Evolutionary conservation across 53 echinoderm and acorn worm genomes (phyloP).

Genomic region (Holothuria leucospilota): DNA sequence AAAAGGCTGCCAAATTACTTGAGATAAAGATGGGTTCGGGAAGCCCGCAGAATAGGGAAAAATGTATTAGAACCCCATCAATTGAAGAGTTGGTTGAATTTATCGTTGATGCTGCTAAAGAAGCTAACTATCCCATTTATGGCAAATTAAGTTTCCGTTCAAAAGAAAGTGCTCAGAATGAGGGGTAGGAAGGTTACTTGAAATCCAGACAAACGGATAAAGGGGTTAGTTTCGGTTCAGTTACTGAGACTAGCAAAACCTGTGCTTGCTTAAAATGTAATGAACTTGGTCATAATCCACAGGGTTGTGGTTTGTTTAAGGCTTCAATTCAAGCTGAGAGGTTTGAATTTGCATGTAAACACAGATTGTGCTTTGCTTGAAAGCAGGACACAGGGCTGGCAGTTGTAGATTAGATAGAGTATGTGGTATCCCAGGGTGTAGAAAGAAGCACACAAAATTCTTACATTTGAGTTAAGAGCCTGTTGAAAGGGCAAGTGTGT

Average conservation of each 20-base stretch:
- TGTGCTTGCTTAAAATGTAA: conserved; percentile 48
- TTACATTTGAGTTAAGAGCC: conserved; percentile 43
- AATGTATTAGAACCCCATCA: background rate
- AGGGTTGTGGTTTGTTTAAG: conserved; percentile 63
- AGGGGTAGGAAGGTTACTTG: background rate
- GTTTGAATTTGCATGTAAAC: conserved; percentile 40
- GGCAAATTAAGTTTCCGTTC: conserved; percentile 7
- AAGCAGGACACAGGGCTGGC: conserved; percentile 36
- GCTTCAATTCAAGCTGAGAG: conserved; percentile 43
- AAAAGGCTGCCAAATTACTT: conserved; percentile 53
- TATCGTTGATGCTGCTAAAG: conserved; percentile 55
- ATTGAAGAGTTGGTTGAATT: conserved; percentile 62
- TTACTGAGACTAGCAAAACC: background rate
- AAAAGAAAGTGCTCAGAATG: background rate
- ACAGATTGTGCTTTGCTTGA: conserved; percentile 62
- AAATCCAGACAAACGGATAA: background rate
- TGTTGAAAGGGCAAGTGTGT: conserved; percentile 14
- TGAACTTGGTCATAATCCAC: conserved; percentile 30
- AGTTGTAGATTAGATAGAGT: conserved; percentile 34
- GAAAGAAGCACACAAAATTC: conserved; percentile 65
- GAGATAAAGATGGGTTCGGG: conserved; percentile 48
- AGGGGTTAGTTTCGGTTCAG: conserved; percentile 1
- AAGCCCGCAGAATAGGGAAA: conserved; percentile 36
- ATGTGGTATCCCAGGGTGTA: conserved; percentile 56
- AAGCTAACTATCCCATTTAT: conserved; percentile 59